A percentile compares a stretch with the other conserved stretches of the same genome.
phyloP scores from a whole-genome alignment of 2,797 vertebrate species.

The Phoeniculus purpureus region DNA sequence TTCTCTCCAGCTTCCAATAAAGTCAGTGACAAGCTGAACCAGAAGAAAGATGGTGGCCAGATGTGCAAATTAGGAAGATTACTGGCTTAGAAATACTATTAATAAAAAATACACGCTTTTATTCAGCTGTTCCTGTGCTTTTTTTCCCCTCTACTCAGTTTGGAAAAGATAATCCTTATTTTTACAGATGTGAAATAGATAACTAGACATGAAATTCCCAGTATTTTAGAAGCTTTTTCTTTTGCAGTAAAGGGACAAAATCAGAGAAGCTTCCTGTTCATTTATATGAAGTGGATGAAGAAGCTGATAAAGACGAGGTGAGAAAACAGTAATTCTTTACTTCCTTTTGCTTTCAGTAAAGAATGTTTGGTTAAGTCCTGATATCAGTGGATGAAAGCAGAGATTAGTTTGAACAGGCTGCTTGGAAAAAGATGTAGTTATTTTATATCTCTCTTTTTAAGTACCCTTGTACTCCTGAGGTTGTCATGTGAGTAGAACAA shows the following conservation, averaged over 20 bases:
- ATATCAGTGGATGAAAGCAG: not conserved
- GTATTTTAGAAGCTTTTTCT: conserved; percentile 42
- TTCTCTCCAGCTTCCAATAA: not conserved
- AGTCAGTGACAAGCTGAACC: not conserved
- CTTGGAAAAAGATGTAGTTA: not conserved
- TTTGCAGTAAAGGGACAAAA: conserved; percentile 86
- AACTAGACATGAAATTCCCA: not conserved
- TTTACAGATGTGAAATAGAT: not conserved
- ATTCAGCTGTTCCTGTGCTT: not conserved
- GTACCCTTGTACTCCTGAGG: not conserved
- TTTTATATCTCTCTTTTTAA: not conserved
- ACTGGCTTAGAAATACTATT: not conserved
- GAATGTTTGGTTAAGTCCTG: not conserved
- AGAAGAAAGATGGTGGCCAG: not conserved
- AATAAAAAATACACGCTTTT: not conserved
- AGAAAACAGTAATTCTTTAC: not conserved
- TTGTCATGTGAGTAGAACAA: not conserved
- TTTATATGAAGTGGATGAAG: conserved; percentile 97
- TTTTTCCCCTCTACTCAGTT: not conserved
- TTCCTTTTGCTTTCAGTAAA: not conserved
- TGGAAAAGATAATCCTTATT: not conserved
- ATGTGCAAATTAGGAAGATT: not conserved
- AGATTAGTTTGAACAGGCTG: not conserved
- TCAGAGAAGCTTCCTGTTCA: conserved; percentile 92
- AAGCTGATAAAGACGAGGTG: conserved; percentile 97